Percentiles rank a stretch among this genome's conserved stretches.
phyloP scores from a whole-genome alignment of 2,113 vertebrate genomes.

The Trachemys scripta region DNA sequence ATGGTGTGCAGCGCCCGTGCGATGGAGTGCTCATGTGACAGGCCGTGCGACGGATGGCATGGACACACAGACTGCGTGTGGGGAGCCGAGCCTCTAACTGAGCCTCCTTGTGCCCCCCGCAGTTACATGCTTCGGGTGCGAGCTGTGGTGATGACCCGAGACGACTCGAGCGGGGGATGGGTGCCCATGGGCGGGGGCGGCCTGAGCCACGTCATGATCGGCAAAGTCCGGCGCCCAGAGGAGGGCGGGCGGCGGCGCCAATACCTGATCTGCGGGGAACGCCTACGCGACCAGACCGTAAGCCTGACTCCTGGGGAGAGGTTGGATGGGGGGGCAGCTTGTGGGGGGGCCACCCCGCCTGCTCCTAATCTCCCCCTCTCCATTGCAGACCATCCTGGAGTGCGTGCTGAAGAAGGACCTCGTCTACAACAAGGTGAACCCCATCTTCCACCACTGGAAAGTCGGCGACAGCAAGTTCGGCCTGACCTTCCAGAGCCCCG shows the following conservation, averaged over 20 bases:
- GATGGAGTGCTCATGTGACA: too few relatives aligned
- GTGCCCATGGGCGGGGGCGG: conserved; percentile 92
- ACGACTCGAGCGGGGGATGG: conserved; percentile 96
- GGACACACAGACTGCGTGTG: not conserved
- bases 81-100: not conserved
- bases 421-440: conserved; percentile 95
- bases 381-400: conserved; percentile 88
- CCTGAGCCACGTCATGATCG: conserved; percentile 92
- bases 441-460: conserved; percentile 95
- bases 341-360: not conserved
- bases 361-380: not conserved
- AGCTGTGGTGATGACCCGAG: conserved; percentile 95
- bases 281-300: conserved; percentile 93
- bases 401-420: conserved; percentile 88
- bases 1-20: too few relatives aligned
- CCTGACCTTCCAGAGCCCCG: conserved; percentile 93
- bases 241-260: conserved; percentile 84
- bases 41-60: not conserved
- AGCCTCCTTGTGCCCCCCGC: not conserved
- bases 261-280: conserved; percentile 91
- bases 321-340: not conserved
- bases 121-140: conserved; percentile 90
- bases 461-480: conserved; percentile 92
- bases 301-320: conserved; percentile 75
- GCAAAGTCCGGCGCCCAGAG: conserved; percentile 87